Evolutionary conservation across 2,113 vertebrate species (phyloP), one percentile per base, ranked within the genome.

Genomic region (Nestor notabilis): DNA sequence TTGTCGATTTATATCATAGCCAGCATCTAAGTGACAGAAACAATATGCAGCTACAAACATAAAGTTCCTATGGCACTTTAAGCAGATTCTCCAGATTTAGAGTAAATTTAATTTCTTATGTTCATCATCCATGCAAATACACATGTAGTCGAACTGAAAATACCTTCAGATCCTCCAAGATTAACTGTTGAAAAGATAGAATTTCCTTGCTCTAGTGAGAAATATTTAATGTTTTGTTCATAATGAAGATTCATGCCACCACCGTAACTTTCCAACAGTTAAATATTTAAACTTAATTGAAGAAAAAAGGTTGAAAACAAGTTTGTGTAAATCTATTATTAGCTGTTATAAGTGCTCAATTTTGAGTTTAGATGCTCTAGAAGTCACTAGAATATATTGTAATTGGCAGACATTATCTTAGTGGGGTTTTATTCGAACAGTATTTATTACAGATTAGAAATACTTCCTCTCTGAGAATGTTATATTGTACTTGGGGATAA

Each of bases 221-320:
- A 7, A 29, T 82, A 6, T 86, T 97, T 95, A 95, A 89, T 4
- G 20, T 69, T 85, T 95, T 83, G 76, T 56, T 92, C 58, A 55
- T n/a, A 86, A 81, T 75, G 43, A 92, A 90, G 69, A 74, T 86
- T 89, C 65, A 46, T 60, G 10, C 24, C 43, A 95, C 24, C 11
- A 18, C 60, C 17, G 41, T 49, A 65, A 79, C 2, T 2, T 85
- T 92, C 78, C 17, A 60, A 37, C 24, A 75, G 39, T 58, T 80
- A 91, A 83, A 89, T 92, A 91, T 87, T 95, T 87, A 72, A 96
- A 89, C 50, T 85, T 92, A 93, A 91, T 76, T 15, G 5, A 78
- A 95, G 88, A 92, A 95, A 10, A 19, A 94, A 94, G 16, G 39
- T 52, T 93, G 41, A 84, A 33, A 85, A 82, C 4, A n/a, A 95